Percentiles rank a stretch among this genome's conserved stretches.
Conservation (phyloP, 2,113 vertebrate species). For the Cettia cetti region DNA sequence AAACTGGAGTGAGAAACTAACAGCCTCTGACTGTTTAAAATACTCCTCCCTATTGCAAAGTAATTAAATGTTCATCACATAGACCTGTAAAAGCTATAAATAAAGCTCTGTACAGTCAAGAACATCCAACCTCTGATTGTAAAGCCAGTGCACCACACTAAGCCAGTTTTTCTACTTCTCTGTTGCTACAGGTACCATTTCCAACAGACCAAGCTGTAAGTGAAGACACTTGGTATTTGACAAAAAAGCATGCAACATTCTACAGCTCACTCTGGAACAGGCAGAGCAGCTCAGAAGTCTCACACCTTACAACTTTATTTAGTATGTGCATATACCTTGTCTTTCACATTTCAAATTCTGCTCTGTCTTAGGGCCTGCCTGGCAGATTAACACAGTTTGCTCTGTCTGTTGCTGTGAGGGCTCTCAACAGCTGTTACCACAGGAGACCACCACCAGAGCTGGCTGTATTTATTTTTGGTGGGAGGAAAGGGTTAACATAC, state of each 20-base stretch:
- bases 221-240: neutral
- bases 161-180: neutral
- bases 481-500: neutral
- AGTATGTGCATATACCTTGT: neutral
- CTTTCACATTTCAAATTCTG: neutral
- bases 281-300: neutral
- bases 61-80: neutral
- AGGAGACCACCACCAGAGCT: neutral
- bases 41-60: neutral
- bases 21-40: neutral
- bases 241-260: neutral
- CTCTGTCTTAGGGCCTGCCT: neutral
- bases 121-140: neutral
- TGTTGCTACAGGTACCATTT: neutral
- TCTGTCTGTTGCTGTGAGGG: neutral
- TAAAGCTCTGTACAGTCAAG: neutral
- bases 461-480: neutral
- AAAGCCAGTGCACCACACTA: neutral
- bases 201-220: neutral
- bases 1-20: neutral
- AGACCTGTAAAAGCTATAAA: neutral
- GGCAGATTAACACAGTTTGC: neutral
- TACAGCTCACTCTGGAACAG: neutral
- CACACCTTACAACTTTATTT: neutral
- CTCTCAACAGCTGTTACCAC: neutral